phyloP scores from a whole-genome alignment of 2,113 vertebrate genomes.

The Tautogolabrus adspersus region DNA sequence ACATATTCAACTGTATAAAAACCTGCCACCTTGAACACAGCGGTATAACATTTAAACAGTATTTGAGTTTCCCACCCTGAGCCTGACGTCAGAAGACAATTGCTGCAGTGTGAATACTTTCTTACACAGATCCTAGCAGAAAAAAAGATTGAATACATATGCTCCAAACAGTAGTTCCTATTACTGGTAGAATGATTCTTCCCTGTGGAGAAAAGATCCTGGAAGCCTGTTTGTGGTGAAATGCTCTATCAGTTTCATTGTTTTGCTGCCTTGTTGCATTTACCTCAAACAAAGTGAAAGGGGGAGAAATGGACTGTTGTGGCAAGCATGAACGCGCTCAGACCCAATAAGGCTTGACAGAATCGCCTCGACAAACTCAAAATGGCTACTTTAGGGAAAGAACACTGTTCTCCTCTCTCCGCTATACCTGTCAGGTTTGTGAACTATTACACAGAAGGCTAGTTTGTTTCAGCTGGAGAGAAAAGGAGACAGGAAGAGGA shows the following conservation, averaged over 20 bases:
- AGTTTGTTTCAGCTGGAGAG: constrained; percentile 13
- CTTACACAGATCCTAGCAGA: constrained; percentile 22
- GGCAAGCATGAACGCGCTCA: constrained; percentile 23
- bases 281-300: constrained; percentile 60
- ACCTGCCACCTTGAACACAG: no score
- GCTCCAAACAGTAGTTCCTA: constrained; percentile 21
- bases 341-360: constrained; percentile 54
- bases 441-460: constrained; percentile 53
- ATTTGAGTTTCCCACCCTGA: background rate
- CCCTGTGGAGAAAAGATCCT: constrained; percentile 46
- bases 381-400: constrained; percentile 44
- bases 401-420: constrained; percentile 11
- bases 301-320: constrained; percentile 47
- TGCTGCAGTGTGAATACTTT: background rate
- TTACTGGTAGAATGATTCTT: constrained; percentile 38
- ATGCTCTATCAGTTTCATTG: constrained; percentile 67
- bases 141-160: constrained; percentile 48
- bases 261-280: constrained; percentile 70
- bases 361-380: constrained; percentile 49
- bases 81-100: background rate
- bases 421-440: constrained; percentile 19
- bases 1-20: no score
- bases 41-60: no score
- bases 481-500: background rate
- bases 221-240: constrained; percentile 44